Conservation (phyloP, 2,888 invertebrate species). For the Phengaris alcon region DNA sequence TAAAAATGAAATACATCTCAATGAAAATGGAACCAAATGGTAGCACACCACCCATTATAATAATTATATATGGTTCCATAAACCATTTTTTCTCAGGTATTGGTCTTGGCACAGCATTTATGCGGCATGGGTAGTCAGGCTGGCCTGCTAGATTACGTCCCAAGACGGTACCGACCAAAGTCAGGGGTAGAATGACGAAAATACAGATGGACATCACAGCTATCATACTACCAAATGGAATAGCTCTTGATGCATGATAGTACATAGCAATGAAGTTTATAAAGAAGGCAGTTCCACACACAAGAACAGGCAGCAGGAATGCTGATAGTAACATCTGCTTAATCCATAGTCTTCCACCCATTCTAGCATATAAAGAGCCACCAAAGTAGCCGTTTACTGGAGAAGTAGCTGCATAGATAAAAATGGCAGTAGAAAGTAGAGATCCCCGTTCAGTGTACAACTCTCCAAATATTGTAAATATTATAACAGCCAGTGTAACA, state of each 20-base stretch:
- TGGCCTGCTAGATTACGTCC: constrained; percentile 98
- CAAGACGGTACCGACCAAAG: constrained; percentile 96
- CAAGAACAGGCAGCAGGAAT: constrained; percentile 93
- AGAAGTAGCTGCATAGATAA: constrained; percentile 98
- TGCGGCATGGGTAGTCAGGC: constrained; percentile 97
- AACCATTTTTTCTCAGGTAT: constrained; percentile 99
- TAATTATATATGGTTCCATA: constrained; percentile 98
- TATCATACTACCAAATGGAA: constrained; percentile 99
- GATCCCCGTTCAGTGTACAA: constrained; percentile 99
- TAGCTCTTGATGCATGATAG: constrained; percentile 99
- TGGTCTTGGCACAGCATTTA: constrained; percentile 98
- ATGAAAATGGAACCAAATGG: constrained; percentile 99
- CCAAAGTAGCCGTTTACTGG: constrained; percentile 99
- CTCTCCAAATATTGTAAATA: constrained; percentile 98
- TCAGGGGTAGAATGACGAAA: constrained; percentile 98
- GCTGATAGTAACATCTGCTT: constrained; percentile 98
- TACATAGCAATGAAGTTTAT: constrained; percentile 99
- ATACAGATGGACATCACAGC: constrained; percentile 98
- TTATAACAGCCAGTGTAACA: constrained; percentile 95
- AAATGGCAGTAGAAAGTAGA: constrained; percentile 96
- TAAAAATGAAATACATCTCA: constrained; percentile 99
- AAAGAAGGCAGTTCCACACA: constrained; percentile 98
- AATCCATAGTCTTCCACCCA: constrained; percentile 98
- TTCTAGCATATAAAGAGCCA: constrained; percentile 96
- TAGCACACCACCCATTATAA: constrained; percentile 95